phyloP scores from a whole-genome alignment of 53 echinoderm and acorn worm species.

The Pentamera pediparva region DNA sequence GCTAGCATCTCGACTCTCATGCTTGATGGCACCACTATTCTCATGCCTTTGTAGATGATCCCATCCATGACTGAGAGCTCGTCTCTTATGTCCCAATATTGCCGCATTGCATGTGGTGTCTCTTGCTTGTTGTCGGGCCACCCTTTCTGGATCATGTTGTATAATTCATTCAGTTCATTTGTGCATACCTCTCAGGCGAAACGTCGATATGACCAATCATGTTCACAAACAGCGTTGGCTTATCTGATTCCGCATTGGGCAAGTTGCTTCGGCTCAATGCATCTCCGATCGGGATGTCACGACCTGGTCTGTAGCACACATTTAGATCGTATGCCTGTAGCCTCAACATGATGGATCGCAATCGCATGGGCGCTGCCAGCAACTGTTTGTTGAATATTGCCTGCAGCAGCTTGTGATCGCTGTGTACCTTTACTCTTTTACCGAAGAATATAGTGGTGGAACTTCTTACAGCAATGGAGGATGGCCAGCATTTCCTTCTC shows the following conservation, averaged over 20 bases:
- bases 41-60: constrained; percentile 50
- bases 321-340: constrained; percentile 46
- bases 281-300: constrained; percentile 35
- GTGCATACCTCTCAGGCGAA: constrained; percentile 15
- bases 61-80: constrained; percentile 49
- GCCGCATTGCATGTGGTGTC: constrained; percentile 36
- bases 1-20: constrained; percentile 28
- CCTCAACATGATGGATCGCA: constrained; percentile 42
- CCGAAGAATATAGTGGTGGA: constrained; percentile 57
- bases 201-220: constrained; percentile 40
- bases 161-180: constrained; percentile 37
- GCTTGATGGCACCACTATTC: constrained; percentile 41
- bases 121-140: constrained; percentile 55
- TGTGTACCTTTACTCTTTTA: constrained; percentile 16
- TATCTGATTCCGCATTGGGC: constrained; percentile 27
- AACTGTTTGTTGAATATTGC: constrained; percentile 46
- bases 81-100: constrained; percentile 44
- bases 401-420: constrained; percentile 54
- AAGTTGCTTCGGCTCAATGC: constrained; percentile 36
- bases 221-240: constrained; percentile 32
- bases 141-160: constrained; percentile 52
- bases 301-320: constrained; percentile 37
- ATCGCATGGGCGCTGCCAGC: constrained; percentile 42
- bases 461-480: constrained; percentile 42
- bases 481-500: constrained; percentile 64